A percentile compares a stretch with the other conserved stretches of the same genome.
phyloP scores from a whole-genome alignment of 2,113 vertebrate species.

The Campylorhamphus procurvoides region DNA sequence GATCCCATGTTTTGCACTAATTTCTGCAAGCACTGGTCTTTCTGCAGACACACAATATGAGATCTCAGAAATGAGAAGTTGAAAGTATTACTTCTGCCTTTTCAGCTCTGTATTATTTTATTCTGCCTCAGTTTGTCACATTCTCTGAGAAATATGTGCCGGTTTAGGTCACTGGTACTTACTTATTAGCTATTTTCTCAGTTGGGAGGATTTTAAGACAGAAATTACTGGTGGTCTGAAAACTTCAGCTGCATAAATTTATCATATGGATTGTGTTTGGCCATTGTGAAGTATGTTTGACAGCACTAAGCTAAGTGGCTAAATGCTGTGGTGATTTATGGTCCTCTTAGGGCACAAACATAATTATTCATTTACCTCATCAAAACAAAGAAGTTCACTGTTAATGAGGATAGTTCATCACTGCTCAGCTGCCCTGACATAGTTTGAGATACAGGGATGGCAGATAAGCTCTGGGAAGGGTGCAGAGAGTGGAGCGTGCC shows the following conservation, averaged over 20 bases:
- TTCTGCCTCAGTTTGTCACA: rapidly evolving
- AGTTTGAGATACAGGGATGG: not conserved
- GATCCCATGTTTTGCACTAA: not conserved
- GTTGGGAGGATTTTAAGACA: not conserved
- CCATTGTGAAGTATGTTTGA: slow-evolving; percentile 25
- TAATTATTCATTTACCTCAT: not conserved
- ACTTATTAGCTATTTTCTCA: not conserved
- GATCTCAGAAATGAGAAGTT: rapidly evolving
- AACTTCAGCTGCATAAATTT: not conserved
- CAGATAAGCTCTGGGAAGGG: not conserved
- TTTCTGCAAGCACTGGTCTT: not conserved
- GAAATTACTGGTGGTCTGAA: not conserved
- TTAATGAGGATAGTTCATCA: not conserved
- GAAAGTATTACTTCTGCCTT: not conserved
- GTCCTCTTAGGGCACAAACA: not conserved
- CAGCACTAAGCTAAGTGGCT: not conserved
- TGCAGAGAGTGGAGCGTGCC: not conserved
- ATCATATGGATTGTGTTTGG: slow-evolving; percentile 15
- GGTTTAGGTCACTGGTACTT: not conserved
- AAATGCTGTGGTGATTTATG: slow-evolving; percentile 20
- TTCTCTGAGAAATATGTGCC: not conserved
- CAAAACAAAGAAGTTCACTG: not conserved
- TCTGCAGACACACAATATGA: not conserved
- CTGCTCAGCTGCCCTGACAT: not conserved
- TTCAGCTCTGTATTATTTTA: not conserved